phyloP scores from a whole-genome alignment of 2,113 vertebrate genomes.

The Paramisgurnus dabryanus region DNA sequence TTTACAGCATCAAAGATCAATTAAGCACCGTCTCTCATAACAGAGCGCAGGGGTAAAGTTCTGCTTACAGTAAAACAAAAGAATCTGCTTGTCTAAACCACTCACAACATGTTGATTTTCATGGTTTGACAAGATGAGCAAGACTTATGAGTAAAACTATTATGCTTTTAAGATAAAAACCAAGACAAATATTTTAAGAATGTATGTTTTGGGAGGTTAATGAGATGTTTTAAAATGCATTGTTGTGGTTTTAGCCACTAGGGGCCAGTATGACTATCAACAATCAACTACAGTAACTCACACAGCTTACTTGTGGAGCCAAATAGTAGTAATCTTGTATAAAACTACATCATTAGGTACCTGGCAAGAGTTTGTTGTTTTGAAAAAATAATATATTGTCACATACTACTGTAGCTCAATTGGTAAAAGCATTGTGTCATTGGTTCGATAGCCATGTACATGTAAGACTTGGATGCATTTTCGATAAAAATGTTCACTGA shows the following conservation, averaged over 20 bases:
- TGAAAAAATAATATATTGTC: neutral
- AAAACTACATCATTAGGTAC: neutral
- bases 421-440: neutral
- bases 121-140: neutral
- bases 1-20: conserved; percentile 23
- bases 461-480: neutral
- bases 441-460: neutral
- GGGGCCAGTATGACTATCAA: conserved; percentile 5
- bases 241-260: neutral
- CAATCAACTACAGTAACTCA: neutral
- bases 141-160: neutral
- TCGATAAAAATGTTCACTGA: too few relatives aligned
- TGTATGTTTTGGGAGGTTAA: neutral
- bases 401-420: neutral
- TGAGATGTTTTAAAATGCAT: neutral
- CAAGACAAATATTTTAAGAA: too few relatives aligned
- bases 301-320: too few relatives aligned
- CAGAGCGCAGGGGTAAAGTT: neutral
- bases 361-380: neutral
- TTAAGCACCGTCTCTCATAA: conserved; percentile 14
- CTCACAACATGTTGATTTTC: neutral
- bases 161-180: neutral
- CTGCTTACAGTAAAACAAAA: conserved; percentile 1
- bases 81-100: neutral
- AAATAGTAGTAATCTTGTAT: neutral